phyloP scores from a whole-genome alignment of 1,140 invertebrate genomes.

The Zaprionus africanus region DNA sequence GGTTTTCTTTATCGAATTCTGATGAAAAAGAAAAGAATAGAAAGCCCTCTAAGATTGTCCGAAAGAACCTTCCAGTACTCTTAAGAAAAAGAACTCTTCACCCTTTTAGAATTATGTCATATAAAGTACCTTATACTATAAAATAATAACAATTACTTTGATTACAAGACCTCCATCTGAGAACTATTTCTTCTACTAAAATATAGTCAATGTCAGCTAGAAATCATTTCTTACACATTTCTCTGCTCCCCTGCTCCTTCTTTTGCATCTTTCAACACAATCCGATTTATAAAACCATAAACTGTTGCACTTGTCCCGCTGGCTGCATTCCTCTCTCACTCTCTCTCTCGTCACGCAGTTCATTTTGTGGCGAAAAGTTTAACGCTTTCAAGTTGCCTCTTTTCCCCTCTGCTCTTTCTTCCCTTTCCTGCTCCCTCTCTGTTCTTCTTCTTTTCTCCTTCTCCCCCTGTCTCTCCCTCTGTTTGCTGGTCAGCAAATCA shows the following conservation, averaged over 20 bases:
- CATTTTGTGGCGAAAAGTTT: slow-evolving; percentile 45
- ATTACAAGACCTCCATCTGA: no score
- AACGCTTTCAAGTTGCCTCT: slow-evolving; percentile 4
- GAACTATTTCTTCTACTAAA: neutral
- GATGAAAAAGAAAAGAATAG: no score
- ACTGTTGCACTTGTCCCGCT: slow-evolving; percentile 2
- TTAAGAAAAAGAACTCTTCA: no score
- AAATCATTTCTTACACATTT: neutral
- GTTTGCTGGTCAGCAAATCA: slow-evolving; percentile 27
- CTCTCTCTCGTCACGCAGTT: slow-evolving; percentile 23
- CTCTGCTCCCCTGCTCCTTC: neutral
- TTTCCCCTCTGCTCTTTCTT: neutral
- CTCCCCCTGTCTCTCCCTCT: neutral
- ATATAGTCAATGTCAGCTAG: neutral
- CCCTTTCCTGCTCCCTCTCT: no score
- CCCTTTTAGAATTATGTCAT: no score
- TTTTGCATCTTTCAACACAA: neutral
- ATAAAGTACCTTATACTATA: no score
- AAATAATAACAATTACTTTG: no score
- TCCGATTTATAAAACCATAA: slow-evolving; percentile 6
- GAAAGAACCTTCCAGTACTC: no score
- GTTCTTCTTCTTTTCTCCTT: no score
- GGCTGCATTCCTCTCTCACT: neutral
- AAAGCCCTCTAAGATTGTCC: no score
- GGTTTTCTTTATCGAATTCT: no score